Evolutionary conservation across 2,113 vertebrate species (phyloP).

Genomic region (Phodopus roborovskii): DNA sequence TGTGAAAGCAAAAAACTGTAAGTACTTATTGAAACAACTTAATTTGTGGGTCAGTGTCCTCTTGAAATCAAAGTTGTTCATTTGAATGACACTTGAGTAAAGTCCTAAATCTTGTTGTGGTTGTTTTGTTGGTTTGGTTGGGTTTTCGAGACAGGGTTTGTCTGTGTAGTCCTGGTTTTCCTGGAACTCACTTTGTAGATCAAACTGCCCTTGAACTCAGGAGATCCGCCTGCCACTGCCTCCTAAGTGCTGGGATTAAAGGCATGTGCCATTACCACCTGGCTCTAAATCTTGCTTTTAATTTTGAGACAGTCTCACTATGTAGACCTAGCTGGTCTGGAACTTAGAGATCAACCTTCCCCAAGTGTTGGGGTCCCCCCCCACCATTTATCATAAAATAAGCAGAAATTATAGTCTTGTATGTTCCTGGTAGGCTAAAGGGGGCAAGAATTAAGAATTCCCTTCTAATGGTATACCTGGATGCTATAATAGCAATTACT

Average conservation of each 20-base stretch:
- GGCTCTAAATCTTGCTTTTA: neutral
- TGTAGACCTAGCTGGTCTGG: neutral
- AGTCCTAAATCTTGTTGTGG: neutral
- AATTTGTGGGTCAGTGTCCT: conserved; percentile 37
- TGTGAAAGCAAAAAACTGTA: conserved; percentile 53
- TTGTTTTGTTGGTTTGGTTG: neutral
- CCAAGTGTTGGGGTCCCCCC: neutral
- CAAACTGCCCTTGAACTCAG: neutral
- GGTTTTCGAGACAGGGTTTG: neutral
- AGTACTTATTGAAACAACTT: conserved; percentile 64
- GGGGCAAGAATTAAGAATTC: conserved; percentile 32
- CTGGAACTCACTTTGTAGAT: neutral
- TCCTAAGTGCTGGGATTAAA: neutral
- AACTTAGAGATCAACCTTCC: neutral
- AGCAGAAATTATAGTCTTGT: conserved; percentile 39
- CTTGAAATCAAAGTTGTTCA: conserved; percentile 46
- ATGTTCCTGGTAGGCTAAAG: neutral
- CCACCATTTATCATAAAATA: conserved; percentile 35
- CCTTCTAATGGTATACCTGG: conserved; percentile 51
- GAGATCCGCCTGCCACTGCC: neutral
- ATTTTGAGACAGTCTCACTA: neutral
- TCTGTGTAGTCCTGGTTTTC: neutral
- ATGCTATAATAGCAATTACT: neutral
- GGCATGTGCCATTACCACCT: neutral
- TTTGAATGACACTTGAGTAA: conserved; percentile 39